These are phyloP conservation scores for Philhelius pedissequus DNA, from an alignment of 2,888 invertebrate species.

Conservation along the genomic window DNA sequence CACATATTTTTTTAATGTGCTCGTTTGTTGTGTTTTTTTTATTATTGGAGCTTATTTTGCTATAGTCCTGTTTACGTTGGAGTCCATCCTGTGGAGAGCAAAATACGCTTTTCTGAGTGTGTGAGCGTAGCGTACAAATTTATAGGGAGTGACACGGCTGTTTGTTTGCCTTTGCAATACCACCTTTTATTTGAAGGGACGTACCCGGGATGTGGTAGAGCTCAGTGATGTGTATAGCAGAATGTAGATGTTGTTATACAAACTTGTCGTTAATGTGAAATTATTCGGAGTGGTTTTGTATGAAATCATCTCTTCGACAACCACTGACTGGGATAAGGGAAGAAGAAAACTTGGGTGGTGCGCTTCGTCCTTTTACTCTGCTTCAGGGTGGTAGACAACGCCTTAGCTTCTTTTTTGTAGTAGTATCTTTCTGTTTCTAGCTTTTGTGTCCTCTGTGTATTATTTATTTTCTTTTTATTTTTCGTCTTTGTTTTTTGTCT, in stretches of 20 bases:
- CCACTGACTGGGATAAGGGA: background rate
- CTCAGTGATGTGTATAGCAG: background rate
- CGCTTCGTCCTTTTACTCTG: background rate
- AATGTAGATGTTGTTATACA: conserved; percentile 22
- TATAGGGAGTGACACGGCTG: conserved; percentile 59
- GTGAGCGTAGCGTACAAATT: conserved; percentile 45
- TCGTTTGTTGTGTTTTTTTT: conserved; percentile 35
- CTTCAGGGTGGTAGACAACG: conserved; percentile 55
- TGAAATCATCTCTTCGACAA: conserved; percentile 58
- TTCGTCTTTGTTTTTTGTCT: conserved; percentile 25
- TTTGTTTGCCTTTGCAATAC: conserved; percentile 39
- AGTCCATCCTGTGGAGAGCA: conserved; percentile 23
- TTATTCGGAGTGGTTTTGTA: conserved; percentile 56
- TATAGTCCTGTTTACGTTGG: conserved; percentile 43
- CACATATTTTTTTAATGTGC: conserved; percentile 36
- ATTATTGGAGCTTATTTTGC: conserved; percentile 48
- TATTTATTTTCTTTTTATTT: conserved; percentile 19
- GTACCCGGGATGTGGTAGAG: background rate
- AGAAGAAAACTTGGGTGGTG: conserved; percentile 17
- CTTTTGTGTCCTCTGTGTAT: conserved; percentile 39
- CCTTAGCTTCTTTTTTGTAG: conserved; percentile 26
- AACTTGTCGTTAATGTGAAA: conserved; percentile 42
- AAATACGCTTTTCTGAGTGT: conserved; percentile 34
- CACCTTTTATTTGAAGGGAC: background rate
- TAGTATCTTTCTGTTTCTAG: conserved; percentile 10